Evolutionary conservation across 2,888 invertebrate species (phyloP).

Genomic region (Hoplodrina blanda): DNA sequence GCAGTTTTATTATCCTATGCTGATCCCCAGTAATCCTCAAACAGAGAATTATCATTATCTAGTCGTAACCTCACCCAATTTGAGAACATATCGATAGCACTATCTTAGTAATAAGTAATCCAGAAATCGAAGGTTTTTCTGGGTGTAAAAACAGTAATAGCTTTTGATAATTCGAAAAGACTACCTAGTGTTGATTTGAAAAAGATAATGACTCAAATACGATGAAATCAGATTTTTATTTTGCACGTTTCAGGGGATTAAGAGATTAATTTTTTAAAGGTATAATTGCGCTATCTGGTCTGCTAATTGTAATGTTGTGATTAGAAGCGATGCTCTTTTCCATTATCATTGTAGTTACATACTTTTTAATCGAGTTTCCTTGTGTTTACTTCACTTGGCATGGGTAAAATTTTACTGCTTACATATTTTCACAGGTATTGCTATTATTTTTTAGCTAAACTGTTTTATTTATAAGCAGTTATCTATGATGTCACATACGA

Average conservation of each 20-base stretch:
- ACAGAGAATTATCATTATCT: too few relatives aligned
- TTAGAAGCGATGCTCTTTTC: background rate
- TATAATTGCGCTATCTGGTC: slow-evolving; percentile 18
- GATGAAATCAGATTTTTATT: background rate
- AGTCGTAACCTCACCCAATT: too few relatives aligned
- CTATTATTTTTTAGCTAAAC: too few relatives aligned
- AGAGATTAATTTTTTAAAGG: slow-evolving; percentile 17
- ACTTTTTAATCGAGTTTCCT: background rate
- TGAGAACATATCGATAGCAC: too few relatives aligned
- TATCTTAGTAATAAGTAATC: too few relatives aligned
- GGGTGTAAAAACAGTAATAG: background rate
- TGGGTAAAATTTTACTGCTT: too few relatives aligned
- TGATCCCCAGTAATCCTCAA: too few relatives aligned
- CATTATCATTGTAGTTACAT: background rate
- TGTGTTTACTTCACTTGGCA: background rate
- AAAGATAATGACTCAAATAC: background rate
- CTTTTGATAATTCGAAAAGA: too few relatives aligned
- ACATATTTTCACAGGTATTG: too few relatives aligned
- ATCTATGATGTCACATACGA: background rate
- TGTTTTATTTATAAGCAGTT: too few relatives aligned
- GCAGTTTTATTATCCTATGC: too few relatives aligned
- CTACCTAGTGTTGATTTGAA: background rate
- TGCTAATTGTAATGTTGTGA: slow-evolving; percentile 2
- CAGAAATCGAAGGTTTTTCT: too few relatives aligned
- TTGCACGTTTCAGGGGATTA: slow-evolving; percentile 10